Evolutionary conservation across 2,113 vertebrate genomes (phyloP).

Genomic region (Sprattus sprattus): DNA sequence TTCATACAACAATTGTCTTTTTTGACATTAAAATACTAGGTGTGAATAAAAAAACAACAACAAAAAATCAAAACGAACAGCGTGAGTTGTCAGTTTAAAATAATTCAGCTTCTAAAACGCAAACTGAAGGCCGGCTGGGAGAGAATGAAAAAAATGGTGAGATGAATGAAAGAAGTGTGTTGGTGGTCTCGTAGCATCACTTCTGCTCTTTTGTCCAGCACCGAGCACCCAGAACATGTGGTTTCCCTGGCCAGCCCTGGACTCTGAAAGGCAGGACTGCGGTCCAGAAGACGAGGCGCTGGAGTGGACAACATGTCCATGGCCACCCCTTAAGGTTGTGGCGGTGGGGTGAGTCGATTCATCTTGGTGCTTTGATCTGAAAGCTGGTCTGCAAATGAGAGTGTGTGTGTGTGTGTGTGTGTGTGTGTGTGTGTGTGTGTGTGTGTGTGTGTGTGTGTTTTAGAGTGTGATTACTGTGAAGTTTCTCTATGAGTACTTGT

Average conservation of each 20-base stretch:
- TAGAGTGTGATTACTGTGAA: constrained; percentile 35
- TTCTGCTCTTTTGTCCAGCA: constrained; percentile 33
- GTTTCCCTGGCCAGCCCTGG: constrained; percentile 34
- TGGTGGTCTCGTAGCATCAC: constrained; percentile 44
- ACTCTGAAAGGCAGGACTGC: constrained; percentile 60
- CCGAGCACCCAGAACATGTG: constrained; percentile 17
- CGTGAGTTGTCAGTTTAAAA: constrained; percentile 55
- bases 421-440: constrained; percentile 45
- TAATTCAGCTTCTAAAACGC: constrained; percentile 62
- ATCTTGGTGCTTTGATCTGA: constrained; percentile 1
- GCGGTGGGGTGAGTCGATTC: neutral
- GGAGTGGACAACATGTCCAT: constrained; percentile 47
- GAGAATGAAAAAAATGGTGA: neutral
- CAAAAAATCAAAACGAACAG: constrained; percentile 54
- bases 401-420: neutral
- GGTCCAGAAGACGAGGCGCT: constrained; percentile 54
- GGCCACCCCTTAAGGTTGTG: constrained; percentile 26
- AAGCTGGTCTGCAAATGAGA: neutral
- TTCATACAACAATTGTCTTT: constrained; percentile 50
- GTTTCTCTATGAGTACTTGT: neutral
- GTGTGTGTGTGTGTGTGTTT: constrained; percentile 42
- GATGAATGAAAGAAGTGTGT: neutral
- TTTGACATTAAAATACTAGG: constrained; percentile 48
- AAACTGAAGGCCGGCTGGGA: constrained; percentile 49
- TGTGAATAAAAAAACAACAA: constrained; percentile 37